Base-by-base conservation (phyloP, 30 jellyfish, hydroid and myxozoan genomes). In the Pseudorhiza aurosa region DNA sequence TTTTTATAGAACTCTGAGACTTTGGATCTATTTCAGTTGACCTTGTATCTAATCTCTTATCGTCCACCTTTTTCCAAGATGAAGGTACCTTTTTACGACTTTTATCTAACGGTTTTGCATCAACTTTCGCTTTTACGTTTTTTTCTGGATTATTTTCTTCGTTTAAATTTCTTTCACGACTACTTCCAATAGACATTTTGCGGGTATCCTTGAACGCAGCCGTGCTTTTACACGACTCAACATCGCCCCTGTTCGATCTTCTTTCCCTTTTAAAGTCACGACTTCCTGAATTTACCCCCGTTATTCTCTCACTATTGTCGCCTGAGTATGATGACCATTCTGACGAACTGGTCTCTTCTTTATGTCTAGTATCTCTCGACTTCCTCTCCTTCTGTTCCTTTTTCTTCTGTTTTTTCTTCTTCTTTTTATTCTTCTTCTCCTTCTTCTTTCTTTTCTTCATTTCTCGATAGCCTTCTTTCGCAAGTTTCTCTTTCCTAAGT, bases 321-420 rank as follows among this genome's bases (percentile, higher is more conserved):
- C 40, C 88, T 11, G 88, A 76, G 24, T 28, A 59, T 14, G 77
- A 64, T 8, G 86, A 43, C 86, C 86, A 73, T 28, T 70, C 83
- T 9, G 83, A 70, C 21, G 88, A 76, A 24, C 80, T 59, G 76
- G 50, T 60, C 26, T 45, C 29, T 32, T 30, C 73, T 21, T 31
- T 47, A 28, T 14, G 10, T 12, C 8, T 29, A 25, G 28, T 22
- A 9, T 29, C 32, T 25, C 53, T 60, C 11, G 64, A 24, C 36
- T 39, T 65, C 27, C 49, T 46, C 19, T n/a, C 45, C 49, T 60
- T 47, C 19, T 63, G 72, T n/a, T 64, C 31, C 35, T 47, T 44
- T 25, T 50, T 46, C 55, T 47, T n/a, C 24, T 49, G 46, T 35
- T 79, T 79, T 21, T 29, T 30, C 15, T 30, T 56, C 60, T 60